Percentiles rank a stretch among this genome's conserved stretches.
Evolutionary conservation across 1,140 invertebrate genomes (phyloP).

Genomic region (Mercenaria mercenaria): DNA sequence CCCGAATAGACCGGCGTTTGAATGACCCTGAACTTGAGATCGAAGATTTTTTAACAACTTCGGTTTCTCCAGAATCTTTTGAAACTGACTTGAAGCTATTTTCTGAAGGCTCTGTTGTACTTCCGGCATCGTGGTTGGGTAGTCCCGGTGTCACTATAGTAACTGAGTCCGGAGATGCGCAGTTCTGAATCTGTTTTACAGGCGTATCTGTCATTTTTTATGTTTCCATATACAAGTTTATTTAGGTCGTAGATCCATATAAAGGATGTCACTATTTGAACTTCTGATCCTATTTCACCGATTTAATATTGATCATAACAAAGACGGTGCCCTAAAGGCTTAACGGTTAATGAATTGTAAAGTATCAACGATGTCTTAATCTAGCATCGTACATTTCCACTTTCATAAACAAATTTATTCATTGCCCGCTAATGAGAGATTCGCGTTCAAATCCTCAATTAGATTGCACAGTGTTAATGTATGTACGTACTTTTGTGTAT

Average conservation of each 20-base stretch:
- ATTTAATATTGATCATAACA: neutral
- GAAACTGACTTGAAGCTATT: constrained; percentile 31
- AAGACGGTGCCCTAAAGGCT: too few species aligned
- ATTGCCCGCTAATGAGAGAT: too few species aligned
- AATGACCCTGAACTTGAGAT: constrained; percentile 19
- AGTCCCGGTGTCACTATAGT: neutral
- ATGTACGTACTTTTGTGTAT: too few species aligned
- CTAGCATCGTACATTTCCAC: too few species aligned
- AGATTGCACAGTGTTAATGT: too few species aligned
- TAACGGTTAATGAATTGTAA: too few species aligned
- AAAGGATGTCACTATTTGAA: neutral
- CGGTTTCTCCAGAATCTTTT: constrained; percentile 33
- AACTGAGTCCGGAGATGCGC: neutral
- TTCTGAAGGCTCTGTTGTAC: neutral
- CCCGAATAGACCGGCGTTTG: constrained; percentile 49
- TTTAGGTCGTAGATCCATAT: neutral
- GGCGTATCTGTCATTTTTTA: neutral
- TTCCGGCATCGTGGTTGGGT: neutral
- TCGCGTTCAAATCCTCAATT: too few species aligned
- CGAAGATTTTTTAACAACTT: neutral
- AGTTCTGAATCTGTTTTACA: neutral
- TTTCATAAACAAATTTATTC: too few species aligned
- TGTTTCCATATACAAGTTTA: neutral
- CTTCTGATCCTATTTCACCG: neutral
- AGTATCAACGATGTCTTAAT: too few species aligned